Evolutionary conservation across 2,113 vertebrate genomes (phyloP).

Genomic region (Nymphicus hollandicus): DNA sequence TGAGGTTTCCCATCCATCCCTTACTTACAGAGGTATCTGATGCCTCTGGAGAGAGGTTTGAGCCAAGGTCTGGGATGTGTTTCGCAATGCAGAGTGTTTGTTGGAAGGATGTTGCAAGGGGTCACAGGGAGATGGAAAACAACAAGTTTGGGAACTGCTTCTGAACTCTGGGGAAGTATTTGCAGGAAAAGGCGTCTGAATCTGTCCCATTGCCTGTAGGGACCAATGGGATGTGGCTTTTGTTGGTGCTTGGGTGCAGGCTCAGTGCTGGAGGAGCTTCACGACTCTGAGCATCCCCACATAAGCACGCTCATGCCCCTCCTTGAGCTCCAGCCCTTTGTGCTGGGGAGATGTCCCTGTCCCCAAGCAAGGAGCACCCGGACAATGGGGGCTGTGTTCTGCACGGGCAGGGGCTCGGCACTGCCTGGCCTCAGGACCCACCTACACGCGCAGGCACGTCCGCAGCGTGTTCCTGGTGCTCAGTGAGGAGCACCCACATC

Average conservation of each 20-base stretch:
- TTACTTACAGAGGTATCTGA: not conserved
- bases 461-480: not conserved
- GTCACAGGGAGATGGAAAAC: not conserved
- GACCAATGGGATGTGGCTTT: not conserved
- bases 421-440: not conserved
- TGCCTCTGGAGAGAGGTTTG: not conserved
- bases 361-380: not conserved
- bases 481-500: not conserved
- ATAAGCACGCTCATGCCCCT: rapidly evolving
- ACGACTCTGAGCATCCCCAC: rapidly evolving
- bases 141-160: not conserved
- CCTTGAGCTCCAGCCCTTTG: not conserved
- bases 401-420: not conserved
- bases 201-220: rapidly evolving
- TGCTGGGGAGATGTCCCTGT: not conserved
- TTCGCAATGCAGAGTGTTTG: not conserved
- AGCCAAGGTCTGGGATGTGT: not conserved
- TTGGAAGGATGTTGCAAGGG: not conserved
- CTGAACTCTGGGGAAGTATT: not conserved
- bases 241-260: not conserved
- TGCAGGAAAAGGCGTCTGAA: not conserved
- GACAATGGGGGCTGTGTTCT: slow-evolving; percentile 49
- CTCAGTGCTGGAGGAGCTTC: not conserved
- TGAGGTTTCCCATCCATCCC: not conserved
- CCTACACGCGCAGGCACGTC: slow-evolving; percentile 23